A percentile compares a stretch with the other conserved stretches of the same genome.
Conservation (phyloP, 2,113 vertebrate genomes). For the Phaethon lepturus region DNA sequence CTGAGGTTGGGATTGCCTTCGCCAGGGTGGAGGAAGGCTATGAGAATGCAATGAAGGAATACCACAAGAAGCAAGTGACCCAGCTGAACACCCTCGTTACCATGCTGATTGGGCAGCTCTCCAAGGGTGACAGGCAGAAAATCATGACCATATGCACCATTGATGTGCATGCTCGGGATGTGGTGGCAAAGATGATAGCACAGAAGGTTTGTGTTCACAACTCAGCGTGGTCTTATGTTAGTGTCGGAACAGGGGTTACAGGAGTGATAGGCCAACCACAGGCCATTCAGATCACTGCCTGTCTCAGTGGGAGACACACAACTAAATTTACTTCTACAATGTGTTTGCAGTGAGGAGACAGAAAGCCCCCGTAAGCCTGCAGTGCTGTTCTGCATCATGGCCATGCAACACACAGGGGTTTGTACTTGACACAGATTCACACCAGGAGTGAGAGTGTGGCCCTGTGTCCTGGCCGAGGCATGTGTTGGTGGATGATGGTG, state of each 20-base stretch:
- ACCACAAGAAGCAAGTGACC: constrained; percentile 91
- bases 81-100: constrained; percentile 93
- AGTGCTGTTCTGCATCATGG: not conserved
- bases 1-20: constrained; percentile 90
- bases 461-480: not conserved
- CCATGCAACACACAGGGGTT: not conserved
- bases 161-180: constrained; percentile 93
- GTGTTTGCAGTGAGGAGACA: not conserved
- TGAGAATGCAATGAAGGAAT: constrained; percentile 92
- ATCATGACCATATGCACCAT: constrained; percentile 98
- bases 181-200: constrained; percentile 91
- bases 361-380: not conserved
- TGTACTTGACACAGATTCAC: not conserved
- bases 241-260: rapidly evolving
- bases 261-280: not conserved
- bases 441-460: not conserved
- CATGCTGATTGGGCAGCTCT: constrained; percentile 91
- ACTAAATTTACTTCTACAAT: not conserved
- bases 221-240: not conserved
- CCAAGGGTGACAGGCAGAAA: constrained; percentile 90
- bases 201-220: constrained; percentile 84
- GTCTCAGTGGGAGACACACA: not conserved
- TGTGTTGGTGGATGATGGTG: not conserved
- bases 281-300: not conserved
- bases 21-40: constrained; percentile 91